Evolutionary conservation across 2,888 invertebrate genomes (phyloP), one percentile per base, ranked within the genome.

Genomic region (Phyto melanocephala): DNA sequence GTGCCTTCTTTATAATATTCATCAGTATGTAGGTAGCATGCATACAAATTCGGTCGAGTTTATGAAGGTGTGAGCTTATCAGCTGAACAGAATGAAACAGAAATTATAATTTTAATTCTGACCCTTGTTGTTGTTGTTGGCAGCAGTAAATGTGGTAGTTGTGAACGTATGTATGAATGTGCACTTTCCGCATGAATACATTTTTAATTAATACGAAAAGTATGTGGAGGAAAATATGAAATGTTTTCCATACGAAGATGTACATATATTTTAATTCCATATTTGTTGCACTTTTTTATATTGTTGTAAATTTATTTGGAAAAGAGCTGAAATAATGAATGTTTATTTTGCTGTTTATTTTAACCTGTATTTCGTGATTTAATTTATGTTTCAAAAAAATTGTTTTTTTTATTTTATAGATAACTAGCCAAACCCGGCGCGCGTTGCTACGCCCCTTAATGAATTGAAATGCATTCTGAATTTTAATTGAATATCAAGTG

Each of bases 141-240:
- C 52, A 33, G 54, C 28, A 28, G 28, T 28, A 28, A 28, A 28
- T 28, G 28, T 6, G 3, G 17, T 37, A 35, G 20, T 37, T 2
- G 37, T 13, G 28, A 28, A 22, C 13, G n/a, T 45, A 33, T 52
- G 42, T 40, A 5, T 24, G 2, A 67, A 22, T 77, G 62, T 60
- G 13, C 17, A 11, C 47, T 70, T 77, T 70, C 33, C 52, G 45
- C 68, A 77, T 77, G 70, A 77, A 70, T 77, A 77, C 68, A 54
- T 63, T 77, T 60, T 77, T 70, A 77, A 77, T 77, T 77, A 68
- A 60, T 76, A 62, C 52, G 42, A 75, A 77, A 70, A 77, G 33
- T 45, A 60, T 60, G 67, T 40, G 35, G 45, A 45, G 15, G 20
- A 70, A 60, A 62, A 62, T 20, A 45, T 17, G 35, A 7, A 58